Evolutionary conservation across 1,140 invertebrate species (phyloP).

Genomic region (Luehdorfia chinensis): DNA sequence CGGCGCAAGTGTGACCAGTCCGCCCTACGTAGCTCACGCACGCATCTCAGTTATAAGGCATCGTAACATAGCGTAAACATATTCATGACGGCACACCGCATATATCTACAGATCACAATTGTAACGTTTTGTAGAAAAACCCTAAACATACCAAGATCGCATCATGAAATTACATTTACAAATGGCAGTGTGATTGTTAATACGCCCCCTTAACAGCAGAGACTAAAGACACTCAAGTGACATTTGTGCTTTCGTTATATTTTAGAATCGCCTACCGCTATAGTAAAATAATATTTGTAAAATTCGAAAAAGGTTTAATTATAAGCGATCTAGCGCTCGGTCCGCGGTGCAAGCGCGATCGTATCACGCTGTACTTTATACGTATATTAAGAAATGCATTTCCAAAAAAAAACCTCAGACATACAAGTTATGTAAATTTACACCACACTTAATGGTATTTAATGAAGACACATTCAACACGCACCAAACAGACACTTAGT

Average conservation of each 20-base stretch:
- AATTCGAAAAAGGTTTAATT: conserved; percentile 55
- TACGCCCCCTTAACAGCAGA: conserved; percentile 40
- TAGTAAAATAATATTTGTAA: conserved; percentile 57
- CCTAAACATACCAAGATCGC: conserved; percentile 48
- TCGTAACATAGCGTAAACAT: conserved; percentile 52
- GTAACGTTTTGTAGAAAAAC: conserved; percentile 32
- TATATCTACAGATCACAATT: conserved; percentile 23
- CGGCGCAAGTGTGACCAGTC: conserved; percentile 31
- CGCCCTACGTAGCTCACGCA: conserved; percentile 28
- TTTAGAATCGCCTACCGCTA: conserved; percentile 63
- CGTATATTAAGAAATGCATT: conserved; percentile 71
- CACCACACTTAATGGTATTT: conserved; percentile 63
- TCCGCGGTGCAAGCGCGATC: conserved; percentile 69
- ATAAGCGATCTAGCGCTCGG: conserved; percentile 62
- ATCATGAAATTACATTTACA: conserved; percentile 57
- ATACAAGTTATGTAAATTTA: conserved; percentile 62
- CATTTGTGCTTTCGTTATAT: conserved; percentile 66
- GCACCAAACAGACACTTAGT: conserved; percentile 61
- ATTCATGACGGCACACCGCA: conserved; percentile 30
- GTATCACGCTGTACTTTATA: conserved; percentile 54
- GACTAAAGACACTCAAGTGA: conserved; percentile 67
- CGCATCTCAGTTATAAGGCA: conserved; percentile 65
- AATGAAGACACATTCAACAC: conserved; percentile 71
- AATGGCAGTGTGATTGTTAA: conserved; percentile 72
- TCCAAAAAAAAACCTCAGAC: conserved; percentile 62